Conservation (phyloP, 2,888 invertebrate genomes). For the Melieria crassipennis region DNA sequence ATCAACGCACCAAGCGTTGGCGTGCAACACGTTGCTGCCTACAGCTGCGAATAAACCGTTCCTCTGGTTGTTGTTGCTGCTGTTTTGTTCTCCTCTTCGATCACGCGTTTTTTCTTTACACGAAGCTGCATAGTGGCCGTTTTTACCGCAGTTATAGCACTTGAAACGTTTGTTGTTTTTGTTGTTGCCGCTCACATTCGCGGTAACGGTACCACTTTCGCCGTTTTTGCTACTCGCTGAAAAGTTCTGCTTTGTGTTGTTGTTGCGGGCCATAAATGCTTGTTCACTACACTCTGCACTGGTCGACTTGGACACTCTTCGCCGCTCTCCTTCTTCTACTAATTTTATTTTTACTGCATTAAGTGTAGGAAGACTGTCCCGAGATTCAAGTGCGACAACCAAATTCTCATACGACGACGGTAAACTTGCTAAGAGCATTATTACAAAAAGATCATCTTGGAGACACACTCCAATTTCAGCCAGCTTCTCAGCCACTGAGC, state of each 20-base stretch:
- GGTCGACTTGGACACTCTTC: not conserved
- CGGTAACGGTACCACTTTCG: not conserved
- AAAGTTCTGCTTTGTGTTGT: not conserved
- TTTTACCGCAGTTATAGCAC: conserved; percentile 23
- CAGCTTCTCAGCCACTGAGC: not conserved
- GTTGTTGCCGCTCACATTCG: not conserved
- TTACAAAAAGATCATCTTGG: not conserved
- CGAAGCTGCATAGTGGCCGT: conserved; percentile 16
- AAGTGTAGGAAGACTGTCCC: not conserved
- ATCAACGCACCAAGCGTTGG: conserved; percentile 22
- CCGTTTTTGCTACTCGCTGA: not conserved
- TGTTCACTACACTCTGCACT: not conserved
- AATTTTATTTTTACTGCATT: conserved; percentile 5
- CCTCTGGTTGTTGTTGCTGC: conserved; percentile 10
- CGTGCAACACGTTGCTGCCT: conserved; percentile 4
- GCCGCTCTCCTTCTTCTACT: not conserved
- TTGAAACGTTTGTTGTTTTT: conserved; percentile 14
- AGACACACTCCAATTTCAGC: not conserved
- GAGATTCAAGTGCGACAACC: not conserved
- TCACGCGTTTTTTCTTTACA: conserved; percentile 10
- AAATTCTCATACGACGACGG: not conserved
- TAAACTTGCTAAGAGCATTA: conserved; percentile 8
- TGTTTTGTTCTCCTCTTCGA: not conserved
- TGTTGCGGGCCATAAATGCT: conserved; percentile 7
- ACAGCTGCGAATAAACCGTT: conserved; percentile 20